Evolutionary conservation across 1,140 invertebrate species (phyloP).

Genomic region (Bombus pyrosoma): DNA sequence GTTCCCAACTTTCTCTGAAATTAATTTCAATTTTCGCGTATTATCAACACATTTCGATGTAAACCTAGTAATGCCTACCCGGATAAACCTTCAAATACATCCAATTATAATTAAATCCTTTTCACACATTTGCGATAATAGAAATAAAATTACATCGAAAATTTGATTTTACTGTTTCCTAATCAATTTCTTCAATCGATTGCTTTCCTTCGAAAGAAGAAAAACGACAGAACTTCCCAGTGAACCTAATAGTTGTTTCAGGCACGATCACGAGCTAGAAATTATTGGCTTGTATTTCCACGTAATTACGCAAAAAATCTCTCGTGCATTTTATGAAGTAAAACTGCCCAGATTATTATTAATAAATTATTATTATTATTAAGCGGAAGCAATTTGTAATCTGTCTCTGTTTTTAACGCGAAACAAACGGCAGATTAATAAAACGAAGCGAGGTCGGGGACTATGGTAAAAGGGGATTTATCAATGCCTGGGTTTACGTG

Average conservation of each 20-base stretch:
- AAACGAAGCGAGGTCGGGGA: background rate
- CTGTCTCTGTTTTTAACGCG: background rate
- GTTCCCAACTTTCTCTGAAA: background rate
- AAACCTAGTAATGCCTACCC: background rate
- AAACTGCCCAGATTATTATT: no score
- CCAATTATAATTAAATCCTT: no score
- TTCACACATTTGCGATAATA: no score
- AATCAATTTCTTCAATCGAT: background rate
- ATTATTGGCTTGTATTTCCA: background rate
- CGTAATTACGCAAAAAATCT: conserved; percentile 19
- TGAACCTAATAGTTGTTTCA: background rate
- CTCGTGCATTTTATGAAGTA: background rate
- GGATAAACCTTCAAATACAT: background rate
- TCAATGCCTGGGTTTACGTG: background rate
- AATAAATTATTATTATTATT: background rate
- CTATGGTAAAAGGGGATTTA: conserved; percentile 16
- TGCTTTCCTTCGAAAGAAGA: background rate
- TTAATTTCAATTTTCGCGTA: background rate
- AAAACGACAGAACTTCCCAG: background rate
- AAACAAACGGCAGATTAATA: background rate
- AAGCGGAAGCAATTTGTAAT: background rate
- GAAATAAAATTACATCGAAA: background rate
- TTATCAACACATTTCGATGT: background rate
- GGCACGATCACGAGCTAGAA: background rate
- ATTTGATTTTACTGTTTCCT: background rate